These are phyloP conservation scores for Euproctis similis DNA, from an alignment of 2,888 invertebrate genomes.

Conservation along the genomic window DNA sequence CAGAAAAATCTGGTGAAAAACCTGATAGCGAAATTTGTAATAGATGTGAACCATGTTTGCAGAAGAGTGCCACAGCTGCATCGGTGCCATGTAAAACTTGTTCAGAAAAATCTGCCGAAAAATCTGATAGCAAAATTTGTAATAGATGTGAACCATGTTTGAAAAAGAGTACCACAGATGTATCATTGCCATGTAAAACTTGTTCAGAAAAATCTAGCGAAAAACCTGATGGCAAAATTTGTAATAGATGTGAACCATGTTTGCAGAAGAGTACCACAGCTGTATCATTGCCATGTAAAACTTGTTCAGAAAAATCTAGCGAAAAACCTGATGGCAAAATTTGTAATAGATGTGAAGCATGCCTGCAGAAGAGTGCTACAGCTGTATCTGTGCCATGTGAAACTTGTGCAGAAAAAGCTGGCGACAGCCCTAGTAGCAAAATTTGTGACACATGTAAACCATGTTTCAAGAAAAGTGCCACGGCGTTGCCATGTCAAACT, in stretches of 20 bases:
- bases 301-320: neutral
- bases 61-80: no score
- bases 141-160: conserved; percentile 1
- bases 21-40: conserved; percentile 3
- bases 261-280: neutral
- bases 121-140: conserved; percentile 3
- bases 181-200: no score
- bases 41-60: conserved; percentile 1
- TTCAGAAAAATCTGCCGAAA: neutral
- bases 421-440: conserved; percentile 1
- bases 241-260: conserved; percentile 2
- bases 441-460: conserved; percentile 4
- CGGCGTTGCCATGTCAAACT: no score
- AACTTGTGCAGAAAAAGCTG: neutral
- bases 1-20: no score
- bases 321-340: conserved; percentile 2
- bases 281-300: no score
- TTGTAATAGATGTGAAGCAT: conserved; percentile 3
- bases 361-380: neutral
- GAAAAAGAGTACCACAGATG: no score
- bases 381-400: no score
- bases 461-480: neutral
- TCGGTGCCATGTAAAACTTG: conserved; percentile 1
- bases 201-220: neutral
- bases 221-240: conserved; percentile 3